These are phyloP conservation scores for Pyxicephalus adspersus DNA, from an alignment of 2,113 vertebrate genomes.

Conservation along the genomic window DNA sequence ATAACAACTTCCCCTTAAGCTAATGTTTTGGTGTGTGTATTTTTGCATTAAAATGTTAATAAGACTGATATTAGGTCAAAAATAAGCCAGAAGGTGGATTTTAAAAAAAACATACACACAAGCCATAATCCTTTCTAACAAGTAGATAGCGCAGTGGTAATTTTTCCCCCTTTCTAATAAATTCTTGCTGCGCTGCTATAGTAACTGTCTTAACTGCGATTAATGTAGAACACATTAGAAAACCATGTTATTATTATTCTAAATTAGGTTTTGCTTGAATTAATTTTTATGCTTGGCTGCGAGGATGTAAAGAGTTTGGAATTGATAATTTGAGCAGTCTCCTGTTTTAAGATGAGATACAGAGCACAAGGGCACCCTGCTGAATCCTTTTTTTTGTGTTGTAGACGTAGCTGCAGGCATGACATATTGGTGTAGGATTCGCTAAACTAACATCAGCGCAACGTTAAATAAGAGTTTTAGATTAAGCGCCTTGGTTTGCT, in stretches of 20 bases:
- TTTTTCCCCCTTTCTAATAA: conserved; percentile 64
- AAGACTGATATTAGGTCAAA: conserved; percentile 61
- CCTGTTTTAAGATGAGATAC: conserved; percentile 60
- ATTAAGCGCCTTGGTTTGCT: conserved; percentile 22
- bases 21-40: conserved; percentile 60
- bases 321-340: conserved; percentile 67
- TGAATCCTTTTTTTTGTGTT: conserved; percentile 55
- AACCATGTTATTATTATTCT: conserved; percentile 73
- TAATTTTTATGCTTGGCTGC: conserved; percentile 69
- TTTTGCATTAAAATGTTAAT: conserved; percentile 55
- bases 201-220: conserved; percentile 67
- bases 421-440: conserved; percentile 37
- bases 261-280: conserved; percentile 74
- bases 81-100: conserved; percentile 49
- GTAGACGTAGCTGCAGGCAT: conserved; percentile 57
- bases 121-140: conserved; percentile 57
- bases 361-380: conserved; percentile 42
- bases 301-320: conserved; percentile 66
- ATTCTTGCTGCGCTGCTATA: conserved; percentile 63
- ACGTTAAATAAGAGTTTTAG: conserved; percentile 58
- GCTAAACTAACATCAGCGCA: conserved; percentile 40
- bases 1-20: conserved; percentile 60
- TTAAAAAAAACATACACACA: conserved; percentile 57
- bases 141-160: conserved; percentile 6
- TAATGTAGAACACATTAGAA: conserved; percentile 68